Percentiles rank a stretch among this genome's conserved stretches.
phyloP scores from a whole-genome alignment of 2,888 invertebrate species.

The Netelia inedita region DNA sequence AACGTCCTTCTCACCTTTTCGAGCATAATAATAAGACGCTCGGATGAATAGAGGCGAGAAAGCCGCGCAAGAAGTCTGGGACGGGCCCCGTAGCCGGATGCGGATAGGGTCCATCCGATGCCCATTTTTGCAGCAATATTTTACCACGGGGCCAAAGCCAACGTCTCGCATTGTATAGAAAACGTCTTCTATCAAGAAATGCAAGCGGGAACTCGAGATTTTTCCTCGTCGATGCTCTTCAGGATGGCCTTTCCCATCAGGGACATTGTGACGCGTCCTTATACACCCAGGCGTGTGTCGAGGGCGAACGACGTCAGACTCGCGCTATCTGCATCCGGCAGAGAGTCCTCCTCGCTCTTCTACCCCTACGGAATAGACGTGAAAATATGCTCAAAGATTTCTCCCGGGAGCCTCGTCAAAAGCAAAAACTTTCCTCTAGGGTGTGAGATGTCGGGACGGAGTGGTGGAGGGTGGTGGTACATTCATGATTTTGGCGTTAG shows the following conservation, averaged over 20 bases:
- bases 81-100: constrained; percentile 43
- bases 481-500: constrained; percentile 17
- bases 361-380: constrained; percentile 79
- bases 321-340: constrained; percentile 85
- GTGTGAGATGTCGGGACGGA: not conserved
- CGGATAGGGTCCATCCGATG: constrained; percentile 66
- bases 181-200: constrained; percentile 43
- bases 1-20: constrained; percentile 48
- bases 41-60: constrained; percentile 50
- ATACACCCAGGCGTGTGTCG: constrained; percentile 42
- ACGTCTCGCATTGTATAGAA: constrained; percentile 44
- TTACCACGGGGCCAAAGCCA: constrained; percentile 72
- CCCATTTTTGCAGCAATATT: constrained; percentile 82
- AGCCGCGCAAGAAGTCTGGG: constrained; percentile 40
- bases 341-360: constrained; percentile 73
- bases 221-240: constrained; percentile 69
- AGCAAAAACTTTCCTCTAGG: constrained; percentile 47
- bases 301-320: constrained; percentile 59
- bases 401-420: constrained; percentile 78
- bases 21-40: constrained; percentile 52
- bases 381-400: constrained; percentile 84
- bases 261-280: constrained; percentile 77
- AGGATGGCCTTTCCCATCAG: constrained; percentile 84
- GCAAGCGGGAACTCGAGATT: constrained; percentile 26
- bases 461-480: not conserved